Evolutionary conservation across 2,113 vertebrate genomes (phyloP), one percentile per base, ranked within the genome.

Genomic region (Lophotis ruficrista): DNA sequence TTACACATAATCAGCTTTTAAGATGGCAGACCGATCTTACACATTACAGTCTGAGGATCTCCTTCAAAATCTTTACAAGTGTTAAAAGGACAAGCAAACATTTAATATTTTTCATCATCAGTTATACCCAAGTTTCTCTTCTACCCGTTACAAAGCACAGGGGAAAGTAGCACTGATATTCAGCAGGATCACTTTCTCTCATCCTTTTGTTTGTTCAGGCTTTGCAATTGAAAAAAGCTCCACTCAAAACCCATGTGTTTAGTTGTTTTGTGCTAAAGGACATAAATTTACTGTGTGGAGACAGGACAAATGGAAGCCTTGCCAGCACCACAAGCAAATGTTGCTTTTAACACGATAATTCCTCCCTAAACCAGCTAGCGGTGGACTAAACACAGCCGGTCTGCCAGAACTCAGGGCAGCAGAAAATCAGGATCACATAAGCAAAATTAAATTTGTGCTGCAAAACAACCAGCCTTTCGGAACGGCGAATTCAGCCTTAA

Each of bases 131-230:
- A 37, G 33, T 60, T 64, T 61, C 71, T 48, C 45, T 30, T 30
- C 41, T 2, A 18, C n/a, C 31, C 31, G 8, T 9, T 3, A 3
- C 0, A 10, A 80, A 89, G 25, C 0, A 0, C 0, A 48, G 23
- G 48, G 30, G 13, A 61, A 57, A 81, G 54, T 37, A 45, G 33
- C 16, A 2, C 33, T 22, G 64, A 35, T 10, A n/a, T 50, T 3
- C 50, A 76, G 68, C 5, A 5, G 23, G 48, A 61, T 28, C 30
- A 24, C 38, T 8, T 37, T 41, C 58, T 14, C 61, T 56, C 38
- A 35, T 15, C 15, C 64, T 71, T 33, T n/a, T 30, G 21, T 21
- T 68, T 28, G n/a, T 22, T 84, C 9, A 51, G 9, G 14, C 37
- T n/a, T 57, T 5, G 31, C 6, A 27, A 9, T 0, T 41, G 28